Percentiles rank a stretch among this genome's conserved stretches.
phyloP scores from a whole-genome alignment of 2,113 vertebrate genomes.

The Chascanopsetta lugubris region DNA sequence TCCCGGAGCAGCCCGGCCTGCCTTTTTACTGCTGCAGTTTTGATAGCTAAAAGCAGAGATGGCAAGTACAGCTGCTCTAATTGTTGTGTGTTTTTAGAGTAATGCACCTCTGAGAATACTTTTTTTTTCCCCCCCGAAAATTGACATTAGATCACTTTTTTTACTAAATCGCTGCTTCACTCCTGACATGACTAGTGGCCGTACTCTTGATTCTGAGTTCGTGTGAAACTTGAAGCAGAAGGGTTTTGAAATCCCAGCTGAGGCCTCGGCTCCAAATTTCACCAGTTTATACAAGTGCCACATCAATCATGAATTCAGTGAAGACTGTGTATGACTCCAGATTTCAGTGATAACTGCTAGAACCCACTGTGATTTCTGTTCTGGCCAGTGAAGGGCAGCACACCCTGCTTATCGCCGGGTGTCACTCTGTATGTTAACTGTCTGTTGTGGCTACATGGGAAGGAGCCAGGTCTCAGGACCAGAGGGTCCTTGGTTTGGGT shows the following conservation, averaged over 20 bases:
- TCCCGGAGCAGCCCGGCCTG: conserved; percentile 38
- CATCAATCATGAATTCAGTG: not conserved
- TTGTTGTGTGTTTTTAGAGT: conserved; percentile 2
- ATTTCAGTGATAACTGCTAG: no score
- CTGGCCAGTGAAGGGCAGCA: no score
- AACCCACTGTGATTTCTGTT: no score
- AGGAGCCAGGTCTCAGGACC: no score
- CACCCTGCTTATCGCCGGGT: no score
- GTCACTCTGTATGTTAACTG: no score
- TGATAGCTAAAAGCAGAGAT: conserved; percentile 45
- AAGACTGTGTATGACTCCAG: not conserved
- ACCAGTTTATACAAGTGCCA: not conserved
- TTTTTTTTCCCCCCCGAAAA: no score
- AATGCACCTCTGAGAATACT: not conserved
- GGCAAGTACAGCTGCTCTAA: conserved; percentile 3
- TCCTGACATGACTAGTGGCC: not conserved
- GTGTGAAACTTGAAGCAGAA: conserved; percentile 1
- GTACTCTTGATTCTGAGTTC: not conserved
- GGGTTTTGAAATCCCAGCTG: not conserved
- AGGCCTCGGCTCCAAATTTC: not conserved
- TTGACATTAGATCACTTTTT: conserved; percentile 11
- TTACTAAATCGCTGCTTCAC: conserved; percentile 8
- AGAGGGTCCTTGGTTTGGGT: no score
- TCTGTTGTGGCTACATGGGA: no score
- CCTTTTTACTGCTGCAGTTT: conserved; percentile 40